Base-by-base conservation (phyloP, 92 coral and sea anemone species). In the Zoanthus gigantus region DNA sequence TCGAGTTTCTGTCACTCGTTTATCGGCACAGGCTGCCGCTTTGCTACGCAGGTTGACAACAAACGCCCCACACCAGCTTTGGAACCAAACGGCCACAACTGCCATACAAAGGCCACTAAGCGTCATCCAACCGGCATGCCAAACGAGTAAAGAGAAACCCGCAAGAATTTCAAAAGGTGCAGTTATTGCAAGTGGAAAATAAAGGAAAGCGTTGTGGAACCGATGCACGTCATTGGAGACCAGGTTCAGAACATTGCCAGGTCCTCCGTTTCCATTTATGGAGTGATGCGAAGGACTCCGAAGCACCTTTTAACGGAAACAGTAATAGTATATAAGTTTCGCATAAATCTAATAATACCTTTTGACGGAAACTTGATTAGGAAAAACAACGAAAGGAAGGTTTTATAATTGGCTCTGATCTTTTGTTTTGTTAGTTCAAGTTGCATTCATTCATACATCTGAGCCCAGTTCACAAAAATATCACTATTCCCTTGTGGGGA, bases 171-270 rank as follows among this genome's bases (percentile, higher is more conserved):
- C 83, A 42, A 78, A 58, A 6, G 83, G 83, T 23, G 69, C 18
- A 16, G 56, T 44, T 37, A 78, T 32, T 31, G 83, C 14, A 30
- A 28, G 4, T 12, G 83, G 83, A 57, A 78, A 37, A 14, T 57
- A 78, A 6, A 78, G 68, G 61, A 57, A 78, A 23, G 71, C 83
- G 1, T 23, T 31, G 14, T 78, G 71, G 46, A 78, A 78, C 31
- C 83, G 83, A 32, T 78, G 83, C 1, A 78, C 83, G 34, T 78
- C 83, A 37, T 78, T 78, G 37, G 83, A 56, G 69, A 78, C 83
- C 14, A 78, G 83, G 52, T 78, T 78, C 17, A 78, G 52, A 31
- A 78, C 83, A 10, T 52, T 76, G 54, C 69, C 69, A 63, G 69
- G 32, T 17, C 69, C 69, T 17, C 32, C 29, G 32, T 1, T 63